Percentiles rank a stretch among this genome's conserved stretches.
Evolutionary conservation across 2,888 invertebrate genomes (phyloP).

Genomic region (Vandiemenella viatica): DNA sequence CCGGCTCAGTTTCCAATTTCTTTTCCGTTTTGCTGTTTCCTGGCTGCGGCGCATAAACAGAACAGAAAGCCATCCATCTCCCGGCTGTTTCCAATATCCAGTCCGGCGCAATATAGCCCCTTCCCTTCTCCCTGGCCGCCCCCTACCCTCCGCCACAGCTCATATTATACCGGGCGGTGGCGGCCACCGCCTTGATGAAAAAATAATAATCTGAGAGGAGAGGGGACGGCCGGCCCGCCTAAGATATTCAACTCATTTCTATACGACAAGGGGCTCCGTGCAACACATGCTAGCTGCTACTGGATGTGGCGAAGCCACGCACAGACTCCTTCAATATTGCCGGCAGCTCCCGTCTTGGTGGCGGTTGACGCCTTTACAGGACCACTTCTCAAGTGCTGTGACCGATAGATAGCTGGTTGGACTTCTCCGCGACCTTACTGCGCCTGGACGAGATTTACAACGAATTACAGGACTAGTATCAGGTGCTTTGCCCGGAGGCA

Average conservation of each 20-base stretch:
- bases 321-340: no score
- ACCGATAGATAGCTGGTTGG: no score
- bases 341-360: no score
- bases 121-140: no score
- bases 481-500: no score
- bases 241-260: background rate
- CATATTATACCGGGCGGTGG: background rate
- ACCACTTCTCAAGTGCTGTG: no score
- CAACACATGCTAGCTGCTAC: background rate
- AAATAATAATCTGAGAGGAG: slow-evolving; percentile 29
- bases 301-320: no score
- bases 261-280: background rate
- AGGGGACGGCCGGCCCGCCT: slow-evolving; percentile 16
- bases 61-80: slow-evolving; percentile 13
- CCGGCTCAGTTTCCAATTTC: slow-evolving; percentile 17
- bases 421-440: no score
- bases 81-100: slow-evolving; percentile 9
- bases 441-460: no score
- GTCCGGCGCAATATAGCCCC: background rate
- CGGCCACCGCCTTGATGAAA: slow-evolving; percentile 25
- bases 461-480: no score
- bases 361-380: no score
- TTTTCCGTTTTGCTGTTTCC: slow-evolving; percentile 14
- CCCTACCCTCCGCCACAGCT: background rate
- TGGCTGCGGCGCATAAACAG: slow-evolving; percentile 13